These are phyloP conservation scores for Carposina sasakii DNA, from an alignment of 1,140 invertebrate species.

Conservation along the genomic window DNA sequence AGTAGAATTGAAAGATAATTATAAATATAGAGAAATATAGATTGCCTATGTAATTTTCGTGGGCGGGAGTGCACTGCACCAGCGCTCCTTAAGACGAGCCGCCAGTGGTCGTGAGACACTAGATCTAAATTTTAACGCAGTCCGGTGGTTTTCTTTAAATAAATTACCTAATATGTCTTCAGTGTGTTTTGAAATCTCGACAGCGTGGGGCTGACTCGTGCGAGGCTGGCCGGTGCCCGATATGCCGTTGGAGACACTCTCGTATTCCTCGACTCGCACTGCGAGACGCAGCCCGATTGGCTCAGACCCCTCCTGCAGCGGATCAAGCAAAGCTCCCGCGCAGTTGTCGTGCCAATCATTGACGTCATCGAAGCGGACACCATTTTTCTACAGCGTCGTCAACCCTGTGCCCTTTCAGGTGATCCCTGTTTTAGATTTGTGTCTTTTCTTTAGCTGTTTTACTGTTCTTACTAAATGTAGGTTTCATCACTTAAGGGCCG, in stretches of 20 bases:
- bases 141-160: too few species aligned
- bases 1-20: too few species aligned
- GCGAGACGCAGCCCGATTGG: slow-evolving; percentile 89
- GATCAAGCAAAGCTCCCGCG: slow-evolving; percentile 84
- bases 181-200: too few species aligned
- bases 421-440: slow-evolving; percentile 23
- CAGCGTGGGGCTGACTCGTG: slow-evolving; percentile 57
- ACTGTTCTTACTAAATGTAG: background rate
- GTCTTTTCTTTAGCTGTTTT: background rate
- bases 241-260: slow-evolving; percentile 83
- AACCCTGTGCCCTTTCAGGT: slow-evolving; percentile 87
- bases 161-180: too few species aligned
- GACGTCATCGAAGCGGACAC: slow-evolving; percentile 85
- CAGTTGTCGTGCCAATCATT: slow-evolving; percentile 93
- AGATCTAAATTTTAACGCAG: too few species aligned
- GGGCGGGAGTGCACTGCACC: too few species aligned
- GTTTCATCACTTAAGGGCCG: too few species aligned
- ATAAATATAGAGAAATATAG: too few species aligned
- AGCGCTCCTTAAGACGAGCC: too few species aligned
- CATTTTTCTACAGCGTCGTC: slow-evolving; percentile 61
- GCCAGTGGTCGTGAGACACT: too few species aligned
- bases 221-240: slow-evolving; percentile 79
- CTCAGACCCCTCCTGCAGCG: slow-evolving; percentile 89
- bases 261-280: slow-evolving; percentile 96
- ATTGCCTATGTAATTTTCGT: too few species aligned